These are phyloP conservation scores for Drosophila gaucha DNA, from an alignment of 2,888 invertebrate genomes.

Conservation along the genomic window DNA sequence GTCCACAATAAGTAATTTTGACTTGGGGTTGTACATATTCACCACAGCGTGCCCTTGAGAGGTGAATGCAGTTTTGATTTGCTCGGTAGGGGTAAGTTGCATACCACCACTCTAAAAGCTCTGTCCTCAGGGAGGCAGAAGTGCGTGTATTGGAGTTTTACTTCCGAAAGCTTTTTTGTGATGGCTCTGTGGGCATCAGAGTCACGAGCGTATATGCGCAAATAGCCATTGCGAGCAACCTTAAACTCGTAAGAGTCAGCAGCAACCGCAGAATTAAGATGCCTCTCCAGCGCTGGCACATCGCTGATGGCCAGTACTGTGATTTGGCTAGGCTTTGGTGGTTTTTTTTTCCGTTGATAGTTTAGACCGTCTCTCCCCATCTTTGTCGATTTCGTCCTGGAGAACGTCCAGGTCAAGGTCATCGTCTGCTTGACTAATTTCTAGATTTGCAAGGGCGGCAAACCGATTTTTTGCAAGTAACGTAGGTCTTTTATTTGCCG, in stretches of 20 bases:
- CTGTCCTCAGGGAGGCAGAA: neutral
- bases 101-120: too few relatives aligned
- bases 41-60: neutral
- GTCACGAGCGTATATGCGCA: conserved; percentile 3
- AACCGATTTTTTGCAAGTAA: neutral
- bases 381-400: too few relatives aligned
- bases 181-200: conserved; percentile 5
- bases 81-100: too few relatives aligned
- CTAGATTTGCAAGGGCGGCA: neutral
- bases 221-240: neutral
- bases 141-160: neutral
- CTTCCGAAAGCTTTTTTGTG: neutral
- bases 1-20: neutral
- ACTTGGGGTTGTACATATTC: neutral
- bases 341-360: too few relatives aligned
- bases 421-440: neutral
- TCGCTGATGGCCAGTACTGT: neutral
- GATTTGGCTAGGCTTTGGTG: neutral
- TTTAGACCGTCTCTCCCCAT: too few relatives aligned
- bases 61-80: neutral
- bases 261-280: neutral
- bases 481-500: neutral
- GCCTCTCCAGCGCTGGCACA: neutral
- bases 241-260: neutral
- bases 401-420: too few relatives aligned